Conservation (phyloP, 2,797 vertebrate genomes). For the Tenualosa ilisha region DNA sequence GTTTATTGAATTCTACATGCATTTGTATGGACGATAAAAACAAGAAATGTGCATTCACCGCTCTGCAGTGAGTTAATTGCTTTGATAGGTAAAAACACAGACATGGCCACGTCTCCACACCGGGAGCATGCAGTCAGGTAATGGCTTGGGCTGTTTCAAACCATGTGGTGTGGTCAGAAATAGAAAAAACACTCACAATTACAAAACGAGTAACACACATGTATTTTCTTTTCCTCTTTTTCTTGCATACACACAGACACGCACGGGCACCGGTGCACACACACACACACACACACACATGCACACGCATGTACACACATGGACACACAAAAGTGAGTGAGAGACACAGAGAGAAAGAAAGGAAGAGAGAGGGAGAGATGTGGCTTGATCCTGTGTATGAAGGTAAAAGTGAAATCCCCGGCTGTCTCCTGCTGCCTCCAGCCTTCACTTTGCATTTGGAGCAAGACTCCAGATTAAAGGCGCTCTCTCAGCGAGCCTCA, state of each 20-base stretch:
- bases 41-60: neutral
- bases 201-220: neutral
- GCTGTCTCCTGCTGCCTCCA: constrained; percentile 57
- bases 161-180: neutral
- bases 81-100: no score
- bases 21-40: no score
- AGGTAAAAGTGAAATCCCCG: constrained; percentile 50
- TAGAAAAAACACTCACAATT: neutral
- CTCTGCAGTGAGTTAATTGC: neutral
- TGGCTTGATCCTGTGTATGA: constrained; percentile 39
- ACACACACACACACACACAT: neutral
- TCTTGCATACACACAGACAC: neutral
- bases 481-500: constrained; percentile 61
- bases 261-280: neutral
- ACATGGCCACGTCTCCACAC: no score
- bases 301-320: neutral
- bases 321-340: neutral
- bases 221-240: neutral
- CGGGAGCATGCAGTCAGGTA: neutral
- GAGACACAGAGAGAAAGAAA: neutral
- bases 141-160: neutral
- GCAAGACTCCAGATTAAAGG: constrained; percentile 78
- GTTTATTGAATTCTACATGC: neutral
- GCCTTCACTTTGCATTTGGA: constrained; percentile 70
- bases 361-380: neutral